phyloP scores from a whole-genome alignment of 30 jellyfish, hydroid and myxozoan genomes.

The Mastigias papua region DNA sequence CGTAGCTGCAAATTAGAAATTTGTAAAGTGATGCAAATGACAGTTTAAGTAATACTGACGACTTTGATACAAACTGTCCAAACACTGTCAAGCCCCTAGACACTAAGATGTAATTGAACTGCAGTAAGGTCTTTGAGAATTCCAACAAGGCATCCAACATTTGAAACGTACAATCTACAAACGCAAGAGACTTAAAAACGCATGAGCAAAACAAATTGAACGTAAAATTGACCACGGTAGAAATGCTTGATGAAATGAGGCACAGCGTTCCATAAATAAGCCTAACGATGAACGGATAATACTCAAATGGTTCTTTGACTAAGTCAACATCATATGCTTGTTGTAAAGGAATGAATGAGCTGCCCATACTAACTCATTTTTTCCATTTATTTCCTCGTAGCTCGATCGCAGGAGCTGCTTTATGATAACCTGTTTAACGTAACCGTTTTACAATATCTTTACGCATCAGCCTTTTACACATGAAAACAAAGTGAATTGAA shows the following conservation, averaged over 20 bases:
- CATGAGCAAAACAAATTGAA: conserved; percentile 27
- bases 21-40: not conserved
- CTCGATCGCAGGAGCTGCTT: no score
- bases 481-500: no score
- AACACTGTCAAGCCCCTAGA: conserved; percentile 13
- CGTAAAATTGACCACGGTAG: not conserved
- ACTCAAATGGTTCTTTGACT: not conserved
- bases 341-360: not conserved
- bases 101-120: conserved; percentile 29
- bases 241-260: not conserved
- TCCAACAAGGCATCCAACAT: conserved; percentile 12
- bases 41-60: not conserved
- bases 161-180: conserved; percentile 23
- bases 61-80: not conserved
- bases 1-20: not conserved
- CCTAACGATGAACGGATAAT: not conserved
- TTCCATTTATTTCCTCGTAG: not conserved
- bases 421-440: no score
- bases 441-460: no score
- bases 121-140: conserved; percentile 25
- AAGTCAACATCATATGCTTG: not conserved
- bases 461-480: no score
- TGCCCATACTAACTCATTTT: conserved; percentile 1
- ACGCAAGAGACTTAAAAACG: conserved; percentile 11
- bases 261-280: conserved; percentile 6